Evolutionary conservation across 2,797 vertebrate genomes (phyloP).

Genomic region (Allobates femoralis): DNA sequence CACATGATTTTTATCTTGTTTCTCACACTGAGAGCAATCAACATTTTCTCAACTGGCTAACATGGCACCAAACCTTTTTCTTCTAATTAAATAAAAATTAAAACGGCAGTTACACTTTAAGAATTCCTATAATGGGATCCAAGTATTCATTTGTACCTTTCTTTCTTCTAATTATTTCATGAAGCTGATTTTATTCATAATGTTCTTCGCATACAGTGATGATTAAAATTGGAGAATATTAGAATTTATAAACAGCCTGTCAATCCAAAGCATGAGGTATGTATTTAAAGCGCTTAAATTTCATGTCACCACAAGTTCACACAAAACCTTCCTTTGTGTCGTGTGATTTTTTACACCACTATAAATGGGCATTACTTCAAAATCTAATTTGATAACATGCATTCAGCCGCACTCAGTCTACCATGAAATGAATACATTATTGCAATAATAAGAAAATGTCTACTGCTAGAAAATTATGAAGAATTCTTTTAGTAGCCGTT

Average conservation of each 20-base stretch:
- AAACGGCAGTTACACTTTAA: too few species aligned
- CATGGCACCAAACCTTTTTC: too few species aligned
- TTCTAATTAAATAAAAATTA: too few species aligned
- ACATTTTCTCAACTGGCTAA: too few species aligned
- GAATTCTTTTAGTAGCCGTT: neutral
- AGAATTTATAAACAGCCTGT: neutral
- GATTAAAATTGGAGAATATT: neutral
- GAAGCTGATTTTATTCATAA: neutral
- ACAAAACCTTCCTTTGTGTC: neutral
- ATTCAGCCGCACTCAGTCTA: constrained; percentile 24
- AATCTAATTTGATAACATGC: constrained; percentile 31
- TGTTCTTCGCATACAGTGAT: neutral
- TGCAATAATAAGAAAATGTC: constrained; percentile 20
- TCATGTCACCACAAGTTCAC: constrained; percentile 1
- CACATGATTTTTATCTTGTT: too few species aligned
- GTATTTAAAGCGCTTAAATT: constrained; percentile 15
- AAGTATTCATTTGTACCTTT: too few species aligned
- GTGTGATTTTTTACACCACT: neutral
- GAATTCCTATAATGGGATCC: too few species aligned
- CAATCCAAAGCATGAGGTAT: neutral
- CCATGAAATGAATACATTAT: constrained; percentile 33
- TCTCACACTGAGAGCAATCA: too few species aligned
- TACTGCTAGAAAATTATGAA: constrained; percentile 5
- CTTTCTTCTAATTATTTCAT: too few species aligned
- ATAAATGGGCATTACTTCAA: constrained; percentile 25